These are phyloP conservation scores for Micrasema longulum DNA, from an alignment of 1,140 invertebrate species.

Conservation along the genomic window DNA sequence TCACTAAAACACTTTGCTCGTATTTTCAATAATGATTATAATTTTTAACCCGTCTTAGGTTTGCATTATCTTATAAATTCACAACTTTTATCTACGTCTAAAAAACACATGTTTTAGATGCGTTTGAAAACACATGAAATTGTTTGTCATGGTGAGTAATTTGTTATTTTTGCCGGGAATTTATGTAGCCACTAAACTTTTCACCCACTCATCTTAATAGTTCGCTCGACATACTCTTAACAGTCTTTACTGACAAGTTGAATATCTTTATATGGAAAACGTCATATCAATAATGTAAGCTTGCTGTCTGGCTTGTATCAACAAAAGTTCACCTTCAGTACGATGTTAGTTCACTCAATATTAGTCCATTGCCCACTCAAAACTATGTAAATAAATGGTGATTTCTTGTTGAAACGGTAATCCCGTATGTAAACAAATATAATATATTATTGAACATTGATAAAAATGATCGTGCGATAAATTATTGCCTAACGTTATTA, in stretches of 20 bases:
- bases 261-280: constrained; percentile 17
- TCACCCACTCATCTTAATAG: no score
- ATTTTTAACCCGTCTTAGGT: no score
- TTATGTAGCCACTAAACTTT: not conserved
- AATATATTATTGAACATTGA: not conserved
- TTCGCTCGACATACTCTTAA: no score
- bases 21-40: no score
- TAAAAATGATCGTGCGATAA: not conserved
- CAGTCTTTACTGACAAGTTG: not conserved
- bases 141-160: not conserved
- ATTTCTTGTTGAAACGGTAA: not conserved
- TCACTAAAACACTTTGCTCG: no score
- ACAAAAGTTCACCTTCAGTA: no score
- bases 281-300: constrained; percentile 6
- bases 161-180: not conserved
- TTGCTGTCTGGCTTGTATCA: not conserved
- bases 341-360: not conserved
- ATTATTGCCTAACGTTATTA: no score
- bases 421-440: not conserved
- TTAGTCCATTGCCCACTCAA: not conserved
- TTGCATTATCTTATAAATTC: no score
- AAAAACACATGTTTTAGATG: not conserved
- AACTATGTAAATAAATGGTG: not conserved
- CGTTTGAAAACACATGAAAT: not conserved
- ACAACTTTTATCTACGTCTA: not conserved